Evolutionary conservation across 2,888 invertebrate genomes (phyloP).

Genomic region (Parascotia fuliginaria): DNA sequence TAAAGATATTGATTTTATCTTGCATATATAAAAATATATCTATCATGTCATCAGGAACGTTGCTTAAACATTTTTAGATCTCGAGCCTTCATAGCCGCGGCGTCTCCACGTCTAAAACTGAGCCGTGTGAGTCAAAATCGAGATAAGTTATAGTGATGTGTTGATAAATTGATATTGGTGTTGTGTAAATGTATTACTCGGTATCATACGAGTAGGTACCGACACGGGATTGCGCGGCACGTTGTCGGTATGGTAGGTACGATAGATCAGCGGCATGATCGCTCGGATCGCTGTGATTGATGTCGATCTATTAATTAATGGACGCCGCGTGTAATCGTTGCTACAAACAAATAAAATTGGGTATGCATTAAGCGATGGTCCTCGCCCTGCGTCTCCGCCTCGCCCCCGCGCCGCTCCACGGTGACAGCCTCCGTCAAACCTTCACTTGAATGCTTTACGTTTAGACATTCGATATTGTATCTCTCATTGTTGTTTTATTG

Average conservation of each 20-base stretch:
- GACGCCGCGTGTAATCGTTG: slow-evolving; percentile 27
- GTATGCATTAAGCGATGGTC: slow-evolving; percentile 34
- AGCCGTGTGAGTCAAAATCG: no score
- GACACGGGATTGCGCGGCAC: neutral
- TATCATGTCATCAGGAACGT: no score
- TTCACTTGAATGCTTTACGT: neutral
- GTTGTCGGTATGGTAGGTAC: neutral
- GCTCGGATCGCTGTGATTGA: slow-evolving; percentile 22
- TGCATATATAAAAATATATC: no score
- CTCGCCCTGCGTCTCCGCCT: neutral
- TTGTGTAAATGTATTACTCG: neutral
- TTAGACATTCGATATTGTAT: neutral
- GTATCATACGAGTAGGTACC: neutral
- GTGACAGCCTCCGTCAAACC: neutral
- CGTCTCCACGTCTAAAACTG: no score
- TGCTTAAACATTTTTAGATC: no score
- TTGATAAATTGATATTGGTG: neutral
- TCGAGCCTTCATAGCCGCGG: no score
- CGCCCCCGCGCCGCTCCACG: neutral
- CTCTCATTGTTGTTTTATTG: slow-evolving; percentile 15
- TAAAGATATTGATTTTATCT: no score
- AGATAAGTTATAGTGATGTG: no score
- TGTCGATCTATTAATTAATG: slow-evolving; percentile 33
- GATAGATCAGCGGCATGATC: neutral
- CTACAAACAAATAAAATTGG: slow-evolving; percentile 38